Evolutionary conservation across 2,113 vertebrate species (phyloP).

Genomic region (Menura novaehollandiae): DNA sequence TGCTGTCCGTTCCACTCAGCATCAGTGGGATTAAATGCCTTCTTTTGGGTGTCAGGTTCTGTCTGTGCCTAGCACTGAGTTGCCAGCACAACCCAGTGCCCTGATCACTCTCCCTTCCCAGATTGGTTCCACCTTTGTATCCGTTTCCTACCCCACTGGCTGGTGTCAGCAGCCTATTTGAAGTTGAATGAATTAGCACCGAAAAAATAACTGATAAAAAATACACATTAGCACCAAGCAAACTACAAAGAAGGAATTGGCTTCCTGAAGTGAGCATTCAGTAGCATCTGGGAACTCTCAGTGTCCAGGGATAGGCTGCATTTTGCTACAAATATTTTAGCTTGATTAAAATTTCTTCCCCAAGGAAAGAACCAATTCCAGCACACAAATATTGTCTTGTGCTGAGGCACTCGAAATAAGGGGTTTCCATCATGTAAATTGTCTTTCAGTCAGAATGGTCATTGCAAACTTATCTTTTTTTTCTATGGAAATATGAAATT

Average conservation of each 20-base stretch:
- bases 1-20: slow-evolving; percentile 42
- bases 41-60: slow-evolving; percentile 48
- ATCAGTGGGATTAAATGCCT: slow-evolving; percentile 32
- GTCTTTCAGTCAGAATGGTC: neutral
- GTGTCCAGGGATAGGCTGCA: neutral
- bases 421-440: neutral
- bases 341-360: neutral
- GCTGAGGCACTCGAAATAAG: neutral
- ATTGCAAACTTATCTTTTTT: neutral
- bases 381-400: neutral
- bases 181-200: slow-evolving; percentile 27
- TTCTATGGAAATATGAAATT: neutral
- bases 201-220: slow-evolving; percentile 38
- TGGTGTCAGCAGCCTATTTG: slow-evolving; percentile 46
- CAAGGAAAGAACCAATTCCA: neutral
- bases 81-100: neutral
- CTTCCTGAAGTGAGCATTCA: neutral
- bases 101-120: neutral
- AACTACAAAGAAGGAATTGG: neutral
- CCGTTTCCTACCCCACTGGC: neutral
- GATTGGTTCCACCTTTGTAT: slow-evolving; percentile 41
- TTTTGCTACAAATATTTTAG: slow-evolving; percentile 3
- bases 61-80: neutral
- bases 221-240: neutral
- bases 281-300: slow-evolving; percentile 24